Evolutionary conservation across 2,888 invertebrate species (phyloP).

Genomic region (Leucozona laternaria): DNA sequence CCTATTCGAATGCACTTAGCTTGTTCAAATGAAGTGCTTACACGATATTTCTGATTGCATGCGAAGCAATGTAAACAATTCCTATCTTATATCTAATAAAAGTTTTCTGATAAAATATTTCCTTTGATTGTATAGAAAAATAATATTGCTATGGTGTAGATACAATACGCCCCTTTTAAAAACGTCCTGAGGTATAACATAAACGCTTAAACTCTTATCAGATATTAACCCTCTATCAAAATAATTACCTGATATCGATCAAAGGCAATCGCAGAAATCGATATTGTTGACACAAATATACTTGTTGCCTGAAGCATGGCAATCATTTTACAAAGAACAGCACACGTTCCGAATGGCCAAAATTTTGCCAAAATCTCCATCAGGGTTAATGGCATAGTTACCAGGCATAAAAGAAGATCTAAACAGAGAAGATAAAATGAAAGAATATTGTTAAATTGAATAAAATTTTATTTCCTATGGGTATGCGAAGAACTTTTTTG

Average conservation of each 20-base stretch:
- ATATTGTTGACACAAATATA: slow-evolving; percentile 96
- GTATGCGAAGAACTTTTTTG: no score
- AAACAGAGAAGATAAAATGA: background rate
- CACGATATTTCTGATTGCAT: slow-evolving; percentile 31
- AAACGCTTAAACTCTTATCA: background rate
- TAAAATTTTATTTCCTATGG: background rate
- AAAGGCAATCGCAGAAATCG: slow-evolving; percentile 95
- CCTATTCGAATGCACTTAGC: slow-evolving; percentile 39
- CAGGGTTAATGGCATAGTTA: slow-evolving; percentile 95
- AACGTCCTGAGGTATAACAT: background rate
- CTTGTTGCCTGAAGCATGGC: slow-evolving; percentile 95
- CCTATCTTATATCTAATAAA: background rate
- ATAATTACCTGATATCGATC: slow-evolving; percentile 90
- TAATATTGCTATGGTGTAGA: background rate
- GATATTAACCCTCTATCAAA: background rate
- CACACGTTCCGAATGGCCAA: slow-evolving; percentile 92
- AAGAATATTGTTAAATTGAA: background rate
- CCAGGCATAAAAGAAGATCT: slow-evolving; percentile 93
- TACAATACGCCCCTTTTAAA: background rate
- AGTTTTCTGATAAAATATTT: background rate
- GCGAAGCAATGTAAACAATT: slow-evolving; percentile 6
- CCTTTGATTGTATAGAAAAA: background rate
- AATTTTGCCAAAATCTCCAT: slow-evolving; percentile 93
- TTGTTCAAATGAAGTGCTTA: slow-evolving; percentile 44
- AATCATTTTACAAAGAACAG: slow-evolving; percentile 92